These are phyloP conservation scores for Prionchulus punctatus DNA, from an alignment of 2,888 invertebrate species.

Conservation along the genomic window DNA sequence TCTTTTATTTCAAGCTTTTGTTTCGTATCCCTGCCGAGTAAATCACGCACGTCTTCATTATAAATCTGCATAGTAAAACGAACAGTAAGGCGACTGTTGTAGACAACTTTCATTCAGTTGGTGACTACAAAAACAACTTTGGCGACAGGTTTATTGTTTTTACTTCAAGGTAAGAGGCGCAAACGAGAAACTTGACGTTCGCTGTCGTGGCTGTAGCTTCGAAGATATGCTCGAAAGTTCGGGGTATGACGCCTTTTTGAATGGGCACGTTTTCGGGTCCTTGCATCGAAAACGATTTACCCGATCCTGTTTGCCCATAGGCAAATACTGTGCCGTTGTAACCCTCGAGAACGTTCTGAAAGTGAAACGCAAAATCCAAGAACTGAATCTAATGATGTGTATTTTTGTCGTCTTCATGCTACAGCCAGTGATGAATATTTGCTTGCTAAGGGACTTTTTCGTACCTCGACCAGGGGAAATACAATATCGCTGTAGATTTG, in stretches of 20 bases:
- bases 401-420: no score
- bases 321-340: conserved; percentile 85
- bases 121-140: conserved; percentile 6
- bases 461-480: conserved; percentile 60
- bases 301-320: conserved; percentile 80
- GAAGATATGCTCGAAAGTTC: conserved; percentile 72
- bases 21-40: conserved; percentile 46
- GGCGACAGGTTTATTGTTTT: neutral
- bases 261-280: conserved; percentile 43
- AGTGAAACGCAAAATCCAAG: conserved; percentile 25
- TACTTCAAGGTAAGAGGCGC: conserved; percentile 57
- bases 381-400: no score
- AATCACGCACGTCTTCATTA: conserved; percentile 58
- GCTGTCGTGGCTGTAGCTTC: conserved; percentile 54
- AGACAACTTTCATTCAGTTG: neutral
- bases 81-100: neutral
- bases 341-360: conserved; percentile 64
- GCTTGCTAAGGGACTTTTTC: no score
- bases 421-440: no score
- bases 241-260: conserved; percentile 40
- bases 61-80: conserved; percentile 43
- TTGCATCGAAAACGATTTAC: conserved; percentile 79
- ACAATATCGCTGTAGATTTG: conserved; percentile 70
- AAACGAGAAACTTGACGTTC: conserved; percentile 52
- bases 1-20: conserved; percentile 50